A percentile compares a stretch with the other conserved stretches of the same genome.
These are phyloP conservation scores for Acanthochromis polyacanthus DNA, from an alignment of 2,113 vertebrate genomes.

Conservation along the genomic window DNA sequence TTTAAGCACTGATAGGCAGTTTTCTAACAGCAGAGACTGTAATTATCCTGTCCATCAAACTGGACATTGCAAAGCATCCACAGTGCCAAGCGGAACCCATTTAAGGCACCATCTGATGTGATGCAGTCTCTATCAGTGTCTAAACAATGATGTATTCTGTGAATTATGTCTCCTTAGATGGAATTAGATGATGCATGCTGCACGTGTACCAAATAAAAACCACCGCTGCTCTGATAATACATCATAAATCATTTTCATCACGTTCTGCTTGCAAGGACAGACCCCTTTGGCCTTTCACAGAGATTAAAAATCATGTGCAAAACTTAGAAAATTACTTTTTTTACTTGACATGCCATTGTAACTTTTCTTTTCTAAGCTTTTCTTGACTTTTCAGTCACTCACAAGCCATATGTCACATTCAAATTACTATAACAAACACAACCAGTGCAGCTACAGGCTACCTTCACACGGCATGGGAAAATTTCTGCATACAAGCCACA, in stretches of 20 bases:
- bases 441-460: no score
- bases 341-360: neutral
- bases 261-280: neutral
- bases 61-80: neutral
- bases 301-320: neutral
- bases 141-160: conserved; percentile 35
- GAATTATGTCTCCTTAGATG: conserved; percentile 9
- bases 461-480: no score
- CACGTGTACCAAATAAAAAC: neutral
- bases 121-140: neutral
- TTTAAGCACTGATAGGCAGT: conserved; percentile 37
- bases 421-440: conserved; percentile 9
- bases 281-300: neutral
- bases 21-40: conserved; percentile 25
- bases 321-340: neutral
- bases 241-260: conserved; percentile 2
- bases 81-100: conserved; percentile 4
- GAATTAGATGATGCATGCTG: neutral
- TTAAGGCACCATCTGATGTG: conserved; percentile 12
- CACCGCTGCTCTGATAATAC: neutral
- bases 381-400: neutral
- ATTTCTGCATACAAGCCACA: neutral
- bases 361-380: neutral
- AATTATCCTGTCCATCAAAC: conserved; percentile 18
- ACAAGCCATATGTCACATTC: neutral